Percentiles rank a stretch among this genome's conserved stretches.
Conservation (phyloP, 2,888 invertebrate species). For the Cheiracanthium punctorium region DNA sequence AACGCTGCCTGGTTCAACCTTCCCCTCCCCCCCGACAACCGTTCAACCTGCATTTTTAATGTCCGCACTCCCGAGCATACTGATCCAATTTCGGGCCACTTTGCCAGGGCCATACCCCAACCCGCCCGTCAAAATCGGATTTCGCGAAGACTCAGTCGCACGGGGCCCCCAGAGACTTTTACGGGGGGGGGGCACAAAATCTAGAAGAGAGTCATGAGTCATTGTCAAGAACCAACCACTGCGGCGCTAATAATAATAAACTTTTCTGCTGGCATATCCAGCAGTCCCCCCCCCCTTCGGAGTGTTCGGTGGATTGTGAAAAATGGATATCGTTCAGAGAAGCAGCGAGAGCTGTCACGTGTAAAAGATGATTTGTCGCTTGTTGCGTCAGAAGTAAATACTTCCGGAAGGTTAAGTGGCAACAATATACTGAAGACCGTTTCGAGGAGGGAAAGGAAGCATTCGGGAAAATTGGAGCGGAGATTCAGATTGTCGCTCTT, state of each 20-base stretch:
- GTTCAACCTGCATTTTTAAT: constrained; percentile 61
- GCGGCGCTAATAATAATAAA: constrained; percentile 62
- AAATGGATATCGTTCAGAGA: constrained; percentile 35
- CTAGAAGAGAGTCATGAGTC: constrained; percentile 66
- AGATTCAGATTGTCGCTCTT: no score
- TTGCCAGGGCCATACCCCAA: constrained; percentile 23
- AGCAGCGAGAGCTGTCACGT: background rate
- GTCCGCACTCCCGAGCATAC: constrained; percentile 29
- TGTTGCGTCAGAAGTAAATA: constrained; percentile 15
- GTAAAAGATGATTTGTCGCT: constrained; percentile 15
- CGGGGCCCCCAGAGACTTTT: constrained; percentile 32
- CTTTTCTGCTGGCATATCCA: constrained; percentile 3
- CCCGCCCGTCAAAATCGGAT: constrained; percentile 49
- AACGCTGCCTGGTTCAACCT: background rate
- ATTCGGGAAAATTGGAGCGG: background rate
- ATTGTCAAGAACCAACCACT: constrained; percentile 62
- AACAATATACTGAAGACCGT: background rate
- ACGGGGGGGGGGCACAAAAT: constrained; percentile 24
- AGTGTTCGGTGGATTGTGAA: constrained; percentile 34
- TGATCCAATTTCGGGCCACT: constrained; percentile 66
- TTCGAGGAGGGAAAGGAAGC: background rate
- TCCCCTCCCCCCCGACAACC: constrained; percentile 4
- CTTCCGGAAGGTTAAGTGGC: constrained; percentile 9
- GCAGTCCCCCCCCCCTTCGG: background rate
- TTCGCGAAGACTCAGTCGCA: constrained; percentile 36